Evolutionary conservation across 2,113 vertebrate genomes (phyloP).

Genomic region (Phylloscopus trochilus): DNA sequence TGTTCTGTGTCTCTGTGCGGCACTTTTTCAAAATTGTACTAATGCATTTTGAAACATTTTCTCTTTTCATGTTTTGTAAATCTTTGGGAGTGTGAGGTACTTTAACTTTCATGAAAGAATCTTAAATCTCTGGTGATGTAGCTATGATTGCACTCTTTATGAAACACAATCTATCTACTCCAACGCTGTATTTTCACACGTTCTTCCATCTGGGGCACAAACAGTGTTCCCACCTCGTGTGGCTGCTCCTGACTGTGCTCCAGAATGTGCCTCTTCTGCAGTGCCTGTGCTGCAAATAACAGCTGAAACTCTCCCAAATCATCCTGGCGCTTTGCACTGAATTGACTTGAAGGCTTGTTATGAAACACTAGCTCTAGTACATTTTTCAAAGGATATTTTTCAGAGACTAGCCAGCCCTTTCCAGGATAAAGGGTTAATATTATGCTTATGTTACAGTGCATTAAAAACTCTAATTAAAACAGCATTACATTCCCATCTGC

Average conservation of each 20-base stretch:
- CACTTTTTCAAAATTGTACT: constrained; percentile 61
- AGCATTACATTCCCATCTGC: constrained; percentile 99
- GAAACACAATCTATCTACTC: constrained; percentile 53
- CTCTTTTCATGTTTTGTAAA: constrained; percentile 61
- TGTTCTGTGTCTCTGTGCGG: constrained; percentile 26
- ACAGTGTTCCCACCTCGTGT: background rate
- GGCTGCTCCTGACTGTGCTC: constrained; percentile 4
- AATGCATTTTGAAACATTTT: constrained; percentile 59
- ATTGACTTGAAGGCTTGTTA: constrained; percentile 39
- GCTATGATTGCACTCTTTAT: constrained; percentile 43
- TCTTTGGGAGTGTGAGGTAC: constrained; percentile 42
- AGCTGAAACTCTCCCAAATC: background rate
- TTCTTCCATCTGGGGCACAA: background rate
- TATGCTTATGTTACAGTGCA: constrained; percentile 99
- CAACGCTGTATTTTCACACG: background rate
- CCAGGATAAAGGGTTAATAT: constrained; percentile 98
- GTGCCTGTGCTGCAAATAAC: background rate
- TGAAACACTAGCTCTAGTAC: constrained; percentile 57
- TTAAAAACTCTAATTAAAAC: constrained; percentile 99
- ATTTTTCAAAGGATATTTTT: constrained; percentile 68
- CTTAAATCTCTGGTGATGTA: constrained; percentile 43
- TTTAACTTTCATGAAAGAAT: constrained; percentile 59
- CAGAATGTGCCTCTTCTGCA: background rate
- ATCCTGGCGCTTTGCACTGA: background rate
- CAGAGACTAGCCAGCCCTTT: constrained; percentile 82